These are phyloP conservation scores for Chloromyia formosa DNA, from an alignment of 2,888 invertebrate genomes.

Conservation along the genomic window DNA sequence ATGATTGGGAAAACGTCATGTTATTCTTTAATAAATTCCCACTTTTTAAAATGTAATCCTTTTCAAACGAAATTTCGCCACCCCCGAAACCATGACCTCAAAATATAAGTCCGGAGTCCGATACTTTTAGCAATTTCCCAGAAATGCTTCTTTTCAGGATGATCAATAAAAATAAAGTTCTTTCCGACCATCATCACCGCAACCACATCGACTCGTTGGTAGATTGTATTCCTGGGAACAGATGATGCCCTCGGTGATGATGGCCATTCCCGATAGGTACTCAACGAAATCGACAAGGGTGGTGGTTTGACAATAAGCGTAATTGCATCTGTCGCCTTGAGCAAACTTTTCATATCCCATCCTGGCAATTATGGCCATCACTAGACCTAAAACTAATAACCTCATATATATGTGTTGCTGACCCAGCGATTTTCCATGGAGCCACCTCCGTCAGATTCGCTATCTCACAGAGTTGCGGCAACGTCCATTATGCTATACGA, in stretches of 20 bases:
- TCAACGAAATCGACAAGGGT: constrained; percentile 41
- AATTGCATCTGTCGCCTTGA: constrained; percentile 51
- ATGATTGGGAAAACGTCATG: too few species aligned
- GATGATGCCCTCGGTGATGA: constrained; percentile 40
- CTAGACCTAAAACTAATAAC: constrained; percentile 40
- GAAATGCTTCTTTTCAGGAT: background rate
- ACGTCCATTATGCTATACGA: background rate
- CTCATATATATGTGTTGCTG: constrained; percentile 16
- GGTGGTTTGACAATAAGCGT: constrained; percentile 50
- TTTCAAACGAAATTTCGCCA: too few species aligned
- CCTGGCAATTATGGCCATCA: constrained; percentile 35
- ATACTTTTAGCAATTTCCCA: too few species aligned
- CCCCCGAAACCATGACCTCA: too few species aligned
- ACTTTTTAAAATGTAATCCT: too few species aligned
- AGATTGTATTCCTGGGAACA: constrained; percentile 29
- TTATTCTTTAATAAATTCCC: too few species aligned
- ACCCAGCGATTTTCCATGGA: constrained; percentile 2
- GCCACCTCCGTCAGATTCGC: background rate
- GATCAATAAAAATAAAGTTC: constrained; percentile 5
- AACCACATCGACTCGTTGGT: background rate
- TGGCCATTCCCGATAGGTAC: constrained; percentile 42
- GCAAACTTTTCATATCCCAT: constrained; percentile 36
- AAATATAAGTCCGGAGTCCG: too few species aligned
- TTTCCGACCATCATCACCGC: background rate
- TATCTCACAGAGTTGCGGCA: background rate